phyloP scores from a whole-genome alignment of 2,113 vertebrate species.

The Cyanoramphus novaezelandiae region DNA sequence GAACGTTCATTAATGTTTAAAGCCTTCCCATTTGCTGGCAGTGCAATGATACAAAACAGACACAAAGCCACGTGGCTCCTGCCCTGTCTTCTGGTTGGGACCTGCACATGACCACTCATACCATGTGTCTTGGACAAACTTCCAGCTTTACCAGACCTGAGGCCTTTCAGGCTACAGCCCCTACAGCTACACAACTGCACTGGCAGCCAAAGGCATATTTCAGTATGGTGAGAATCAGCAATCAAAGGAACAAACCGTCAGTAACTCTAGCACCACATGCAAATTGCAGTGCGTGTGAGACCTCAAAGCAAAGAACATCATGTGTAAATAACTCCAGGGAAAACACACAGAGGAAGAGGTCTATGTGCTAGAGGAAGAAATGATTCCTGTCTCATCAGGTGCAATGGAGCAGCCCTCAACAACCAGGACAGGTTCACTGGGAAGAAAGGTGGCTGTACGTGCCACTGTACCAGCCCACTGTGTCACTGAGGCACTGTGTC shows the following conservation, averaged over 20 bases:
- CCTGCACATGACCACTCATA: fast-evolving
- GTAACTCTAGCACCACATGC: not conserved
- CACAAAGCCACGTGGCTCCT: not conserved
- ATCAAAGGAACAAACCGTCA: not conserved
- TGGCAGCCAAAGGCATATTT: not conserved
- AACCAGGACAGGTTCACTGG: not conserved
- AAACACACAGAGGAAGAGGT: not conserved
- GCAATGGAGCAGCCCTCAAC: fast-evolving
- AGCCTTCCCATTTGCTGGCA: not conserved
- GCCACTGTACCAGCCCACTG: fast-evolving
- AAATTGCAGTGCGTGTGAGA: not conserved
- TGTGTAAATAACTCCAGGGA: constrained; percentile 20
- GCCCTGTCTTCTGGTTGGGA: not conserved
- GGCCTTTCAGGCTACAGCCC: not conserved
- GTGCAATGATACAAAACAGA: not conserved
- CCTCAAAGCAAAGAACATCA: not conserved
- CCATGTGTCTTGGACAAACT: fast-evolving
- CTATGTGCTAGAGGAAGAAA: not conserved
- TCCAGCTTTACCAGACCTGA: not conserved
- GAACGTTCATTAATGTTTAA: not conserved
- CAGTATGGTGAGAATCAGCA: not conserved
- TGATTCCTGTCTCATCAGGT: not conserved
- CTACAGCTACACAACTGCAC: not conserved
- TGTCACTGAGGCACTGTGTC: not conserved
- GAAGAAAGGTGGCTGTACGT: not conserved